Percentiles rank a stretch among this genome's conserved stretches.
Conservation (phyloP, 1,140 invertebrate species). For the Plectrocnemia conspersa region DNA sequence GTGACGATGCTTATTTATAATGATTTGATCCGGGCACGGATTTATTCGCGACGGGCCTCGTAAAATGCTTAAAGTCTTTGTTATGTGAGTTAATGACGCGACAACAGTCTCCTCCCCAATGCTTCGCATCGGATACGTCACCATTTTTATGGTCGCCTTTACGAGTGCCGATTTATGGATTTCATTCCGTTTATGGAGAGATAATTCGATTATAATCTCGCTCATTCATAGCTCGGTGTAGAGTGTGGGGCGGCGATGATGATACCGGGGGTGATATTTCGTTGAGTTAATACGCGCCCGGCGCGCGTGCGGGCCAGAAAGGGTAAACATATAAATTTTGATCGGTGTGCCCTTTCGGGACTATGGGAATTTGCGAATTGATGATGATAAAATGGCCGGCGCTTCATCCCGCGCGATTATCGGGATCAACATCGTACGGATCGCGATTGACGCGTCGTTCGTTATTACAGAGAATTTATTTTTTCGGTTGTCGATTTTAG, state of each 20-base stretch:
- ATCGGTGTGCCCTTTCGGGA: too few species aligned
- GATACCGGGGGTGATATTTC: not conserved
- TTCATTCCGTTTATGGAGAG: constrained; percentile 33
- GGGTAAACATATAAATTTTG: constrained; percentile 1
- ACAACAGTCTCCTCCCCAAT: constrained; percentile 24
- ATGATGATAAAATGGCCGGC: too few species aligned
- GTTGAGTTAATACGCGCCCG: constrained; percentile 1
- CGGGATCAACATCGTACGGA: too few species aligned
- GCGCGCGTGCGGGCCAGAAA: too few species aligned
- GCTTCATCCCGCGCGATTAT: too few species aligned
- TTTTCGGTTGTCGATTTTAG: too few species aligned
- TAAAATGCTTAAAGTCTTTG: constrained; percentile 30
- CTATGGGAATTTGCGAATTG: too few species aligned
- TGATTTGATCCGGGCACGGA: too few species aligned
- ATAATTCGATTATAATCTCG: constrained; percentile 33
- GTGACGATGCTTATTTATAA: too few species aligned
- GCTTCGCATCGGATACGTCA: not conserved
- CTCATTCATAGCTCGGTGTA: constrained; percentile 12
- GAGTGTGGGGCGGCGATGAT: not conserved
- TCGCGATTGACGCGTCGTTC: too few species aligned
- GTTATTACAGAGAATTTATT: too few species aligned
- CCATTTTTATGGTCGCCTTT: constrained; percentile 30
- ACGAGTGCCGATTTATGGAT: constrained; percentile 34
- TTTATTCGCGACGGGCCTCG: too few species aligned
- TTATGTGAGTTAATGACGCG: constrained; percentile 34